phyloP scores from a whole-genome alignment of 2,888 invertebrate species.

The Drosophila infuscata region DNA sequence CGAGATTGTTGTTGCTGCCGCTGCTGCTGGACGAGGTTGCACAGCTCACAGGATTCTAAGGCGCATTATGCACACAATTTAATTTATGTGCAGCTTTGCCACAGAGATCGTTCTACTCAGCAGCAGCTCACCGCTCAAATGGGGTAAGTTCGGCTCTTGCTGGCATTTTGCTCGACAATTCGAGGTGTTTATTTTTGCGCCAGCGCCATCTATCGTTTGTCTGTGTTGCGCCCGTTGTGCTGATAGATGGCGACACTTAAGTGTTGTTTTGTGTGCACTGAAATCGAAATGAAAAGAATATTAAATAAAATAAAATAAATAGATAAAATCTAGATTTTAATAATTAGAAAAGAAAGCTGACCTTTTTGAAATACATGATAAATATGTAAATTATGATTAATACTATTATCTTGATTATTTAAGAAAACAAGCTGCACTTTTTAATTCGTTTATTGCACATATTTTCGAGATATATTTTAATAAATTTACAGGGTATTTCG shows the following conservation, averaged over 20 bases:
- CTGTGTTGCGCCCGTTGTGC: slow-evolving; percentile 3
- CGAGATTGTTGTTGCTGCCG: slow-evolving; percentile 4
- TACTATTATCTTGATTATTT: neutral
- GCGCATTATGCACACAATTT: slow-evolving; percentile 79
- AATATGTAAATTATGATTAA: neutral
- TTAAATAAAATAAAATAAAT: neutral
- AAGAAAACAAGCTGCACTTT: neutral
- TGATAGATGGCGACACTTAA: slow-evolving; percentile 35
- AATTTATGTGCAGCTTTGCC: slow-evolving; percentile 71
- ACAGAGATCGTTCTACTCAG: slow-evolving; percentile 21
- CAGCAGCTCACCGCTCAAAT: neutral
- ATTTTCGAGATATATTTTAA: neutral
- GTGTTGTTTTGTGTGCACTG: neutral
- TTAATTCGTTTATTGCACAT: neutral
- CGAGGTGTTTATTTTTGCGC: neutral
- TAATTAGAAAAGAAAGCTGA: neutral
- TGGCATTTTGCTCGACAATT: neutral
- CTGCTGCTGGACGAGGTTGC: neutral
- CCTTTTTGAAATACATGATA: neutral
- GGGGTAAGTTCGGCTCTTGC: slow-evolving; percentile 1
- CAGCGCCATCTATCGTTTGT: slow-evolving; percentile 36
- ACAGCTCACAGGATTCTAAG: slow-evolving; percentile 60
- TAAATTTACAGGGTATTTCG: slow-evolving; percentile 25
- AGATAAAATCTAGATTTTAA: neutral
- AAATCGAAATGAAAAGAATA: neutral